These are phyloP conservation scores for Drosophila insularis DNA, from an alignment of 1,140 invertebrate species.

Conservation along the genomic window DNA sequence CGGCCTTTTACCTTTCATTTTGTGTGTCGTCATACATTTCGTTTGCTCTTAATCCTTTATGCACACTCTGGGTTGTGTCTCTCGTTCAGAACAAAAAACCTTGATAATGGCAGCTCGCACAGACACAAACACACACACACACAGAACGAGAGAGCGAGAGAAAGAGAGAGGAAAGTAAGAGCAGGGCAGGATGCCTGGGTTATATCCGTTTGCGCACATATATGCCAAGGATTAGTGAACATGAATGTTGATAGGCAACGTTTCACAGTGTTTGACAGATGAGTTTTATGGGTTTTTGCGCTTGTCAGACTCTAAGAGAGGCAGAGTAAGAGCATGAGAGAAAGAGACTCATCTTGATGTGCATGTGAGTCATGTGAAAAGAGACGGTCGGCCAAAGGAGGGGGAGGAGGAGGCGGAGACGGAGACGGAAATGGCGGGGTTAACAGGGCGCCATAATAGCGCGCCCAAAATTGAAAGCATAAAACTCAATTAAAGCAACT, in stretches of 20 bases:
- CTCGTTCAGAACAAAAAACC: constrained; percentile 65
- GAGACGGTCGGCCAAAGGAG: neutral
- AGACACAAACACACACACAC: constrained; percentile 23
- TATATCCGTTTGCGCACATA: constrained; percentile 73
- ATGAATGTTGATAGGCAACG: constrained; percentile 73
- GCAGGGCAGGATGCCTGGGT: constrained; percentile 24
- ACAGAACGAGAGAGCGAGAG: constrained; percentile 9
- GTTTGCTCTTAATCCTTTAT: constrained; percentile 69
- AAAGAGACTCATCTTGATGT: constrained; percentile 19
- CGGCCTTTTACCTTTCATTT: constrained; percentile 55
- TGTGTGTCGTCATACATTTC: constrained; percentile 51
- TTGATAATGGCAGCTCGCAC: constrained; percentile 66
- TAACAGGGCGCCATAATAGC: constrained; percentile 60
- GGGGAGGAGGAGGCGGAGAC: neutral
- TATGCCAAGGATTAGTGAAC: constrained; percentile 74
- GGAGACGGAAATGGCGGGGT: neutral
- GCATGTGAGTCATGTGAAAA: constrained; percentile 4
- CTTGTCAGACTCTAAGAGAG: constrained; percentile 49
- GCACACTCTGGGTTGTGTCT: constrained; percentile 45
- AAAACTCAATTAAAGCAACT: constrained; percentile 74
- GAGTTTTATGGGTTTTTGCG: constrained; percentile 71
- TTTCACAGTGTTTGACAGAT: constrained; percentile 73
- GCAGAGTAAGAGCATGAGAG: constrained; percentile 27
- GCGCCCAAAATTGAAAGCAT: constrained; percentile 68
- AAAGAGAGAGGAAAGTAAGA: neutral